phyloP scores from a whole-genome alignment of 1,140 invertebrate species.

The Propsilocerus akamusi region DNA sequence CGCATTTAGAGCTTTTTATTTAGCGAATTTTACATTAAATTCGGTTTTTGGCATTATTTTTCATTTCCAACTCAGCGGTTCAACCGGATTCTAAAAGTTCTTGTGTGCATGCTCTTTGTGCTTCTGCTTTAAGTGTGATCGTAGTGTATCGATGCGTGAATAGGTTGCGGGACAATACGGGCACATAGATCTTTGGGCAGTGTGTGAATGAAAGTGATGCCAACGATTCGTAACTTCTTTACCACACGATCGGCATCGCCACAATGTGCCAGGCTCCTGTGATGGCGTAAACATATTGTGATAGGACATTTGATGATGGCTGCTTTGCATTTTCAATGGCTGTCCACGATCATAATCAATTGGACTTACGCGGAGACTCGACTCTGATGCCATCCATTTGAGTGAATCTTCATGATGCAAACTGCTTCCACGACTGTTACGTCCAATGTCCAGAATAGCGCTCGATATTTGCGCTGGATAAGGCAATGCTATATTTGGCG shows the following conservation, averaged over 20 bases:
- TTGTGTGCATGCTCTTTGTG: slow-evolving; percentile 40
- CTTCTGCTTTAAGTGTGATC: slow-evolving; percentile 54
- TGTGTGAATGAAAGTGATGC: slow-evolving; percentile 74
- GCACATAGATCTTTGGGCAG: slow-evolving; percentile 53
- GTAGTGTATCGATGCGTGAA: slow-evolving; percentile 64
- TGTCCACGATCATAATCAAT: no score
- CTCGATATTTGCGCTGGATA: no score
- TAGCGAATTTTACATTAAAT: no score
- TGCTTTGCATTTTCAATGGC: neutral
- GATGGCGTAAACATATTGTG: slow-evolving; percentile 62
- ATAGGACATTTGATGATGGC: slow-evolving; percentile 40
- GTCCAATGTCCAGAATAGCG: no score
- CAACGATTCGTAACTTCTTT: slow-evolving; percentile 72
- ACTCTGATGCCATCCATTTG: neutral
- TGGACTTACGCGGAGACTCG: neutral
- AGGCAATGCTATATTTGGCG: no score
- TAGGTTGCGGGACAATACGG: slow-evolving; percentile 69
- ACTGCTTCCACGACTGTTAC: no score
- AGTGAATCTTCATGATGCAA: neutral
- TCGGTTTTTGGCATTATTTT: no score
- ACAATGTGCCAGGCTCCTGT: slow-evolving; percentile 41
- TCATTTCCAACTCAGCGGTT: no score
- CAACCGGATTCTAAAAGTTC: no score
- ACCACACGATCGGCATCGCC: slow-evolving; percentile 59
- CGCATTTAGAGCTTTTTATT: no score